phyloP scores from a whole-genome alignment of 2,113 vertebrate species.

The Callaeas wilsoni region DNA sequence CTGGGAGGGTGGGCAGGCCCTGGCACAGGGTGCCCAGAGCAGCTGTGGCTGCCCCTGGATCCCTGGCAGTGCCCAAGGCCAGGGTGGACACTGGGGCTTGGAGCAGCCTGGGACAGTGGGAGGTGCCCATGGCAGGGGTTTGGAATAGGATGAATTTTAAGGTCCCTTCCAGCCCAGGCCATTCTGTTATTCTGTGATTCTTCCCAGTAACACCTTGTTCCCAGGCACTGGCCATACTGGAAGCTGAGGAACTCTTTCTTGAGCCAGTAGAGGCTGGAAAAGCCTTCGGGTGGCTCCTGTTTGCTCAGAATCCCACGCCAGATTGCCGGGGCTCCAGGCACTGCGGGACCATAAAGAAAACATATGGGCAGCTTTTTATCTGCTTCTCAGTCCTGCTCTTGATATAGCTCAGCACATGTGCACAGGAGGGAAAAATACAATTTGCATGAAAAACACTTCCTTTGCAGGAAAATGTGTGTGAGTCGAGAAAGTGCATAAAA shows the following conservation, averaged over 20 bases:
- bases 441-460: neutral
- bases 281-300: fast-evolving
- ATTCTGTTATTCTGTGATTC: neutral
- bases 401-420: constrained; percentile 40
- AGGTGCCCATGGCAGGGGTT: neutral
- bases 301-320: neutral
- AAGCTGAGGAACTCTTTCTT: neutral
- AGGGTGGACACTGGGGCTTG: neutral
- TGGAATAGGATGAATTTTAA: fast-evolving
- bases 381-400: constrained; percentile 29
- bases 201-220: fast-evolving
- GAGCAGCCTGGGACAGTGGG: neutral
- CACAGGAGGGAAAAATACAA: neutral
- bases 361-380: constrained; percentile 39
- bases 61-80: neutral
- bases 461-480: neutral
- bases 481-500: neutral
- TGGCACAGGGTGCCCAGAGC: too few relatives aligned
- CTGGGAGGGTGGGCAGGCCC: too few relatives aligned
- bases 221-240: neutral
- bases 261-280: neutral
- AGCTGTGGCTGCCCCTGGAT: neutral
- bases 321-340: constrained; percentile 2
- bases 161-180: neutral
- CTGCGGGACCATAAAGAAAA: neutral